Evolutionary conservation across 2,888 invertebrate species (phyloP).

Genomic region (Drosophila bunnanda): DNA sequence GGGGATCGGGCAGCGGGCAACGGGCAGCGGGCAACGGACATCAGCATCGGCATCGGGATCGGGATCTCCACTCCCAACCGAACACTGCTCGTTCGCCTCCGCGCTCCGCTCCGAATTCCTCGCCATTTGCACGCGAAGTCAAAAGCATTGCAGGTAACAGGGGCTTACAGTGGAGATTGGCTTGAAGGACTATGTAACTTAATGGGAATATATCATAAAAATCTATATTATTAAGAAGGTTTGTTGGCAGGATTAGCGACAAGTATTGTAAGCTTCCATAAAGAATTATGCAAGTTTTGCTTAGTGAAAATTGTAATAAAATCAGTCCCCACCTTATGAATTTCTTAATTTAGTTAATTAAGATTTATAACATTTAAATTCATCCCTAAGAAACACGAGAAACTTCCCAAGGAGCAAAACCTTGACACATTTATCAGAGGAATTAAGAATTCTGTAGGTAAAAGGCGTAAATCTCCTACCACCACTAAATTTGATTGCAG

Average conservation of each 20-base stretch:
- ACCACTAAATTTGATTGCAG: no score
- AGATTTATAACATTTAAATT: no score
- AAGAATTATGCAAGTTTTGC: no score
- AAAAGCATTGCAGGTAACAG: conserved; percentile 8
- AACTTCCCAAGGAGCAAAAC: no score
- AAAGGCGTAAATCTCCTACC: neutral
- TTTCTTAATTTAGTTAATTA: neutral
- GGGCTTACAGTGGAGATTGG: conserved; percentile 22
- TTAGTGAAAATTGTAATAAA: no score
- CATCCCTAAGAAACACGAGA: no score
- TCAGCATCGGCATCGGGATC: conserved; percentile 26
- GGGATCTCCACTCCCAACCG: conserved; percentile 27
- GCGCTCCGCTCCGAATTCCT: conserved; percentile 50
- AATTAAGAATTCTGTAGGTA: neutral
- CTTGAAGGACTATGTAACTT: neutral
- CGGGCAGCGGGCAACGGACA: conserved; percentile 8
- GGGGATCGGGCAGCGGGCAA: conserved; percentile 19
- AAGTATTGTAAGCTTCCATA: no score
- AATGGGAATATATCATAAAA: neutral
- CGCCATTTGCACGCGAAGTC: conserved; percentile 70
- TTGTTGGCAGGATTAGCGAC: no score
- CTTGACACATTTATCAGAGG: no score
- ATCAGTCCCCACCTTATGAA: neutral
- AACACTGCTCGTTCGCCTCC: conserved; percentile 14
- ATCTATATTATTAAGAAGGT: neutral